Percentiles rank a stretch among this genome's conserved stretches.
These are phyloP conservation scores for Eudyptes chrysolophus DNA, from an alignment of 2,113 vertebrate species.

Conservation along the genomic window DNA sequence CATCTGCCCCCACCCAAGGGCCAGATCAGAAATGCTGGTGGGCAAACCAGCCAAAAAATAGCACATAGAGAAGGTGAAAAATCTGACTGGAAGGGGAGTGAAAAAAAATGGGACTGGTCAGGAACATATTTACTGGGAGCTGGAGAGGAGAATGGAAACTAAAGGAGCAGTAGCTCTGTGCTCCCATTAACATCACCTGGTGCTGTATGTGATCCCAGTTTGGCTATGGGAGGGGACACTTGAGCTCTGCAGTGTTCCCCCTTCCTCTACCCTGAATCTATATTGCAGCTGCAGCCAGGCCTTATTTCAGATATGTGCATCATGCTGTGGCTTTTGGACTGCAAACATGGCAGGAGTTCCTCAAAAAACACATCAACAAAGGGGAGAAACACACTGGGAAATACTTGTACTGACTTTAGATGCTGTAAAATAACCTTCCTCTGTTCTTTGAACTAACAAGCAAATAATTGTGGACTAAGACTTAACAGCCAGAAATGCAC, in stretches of 20 bases:
- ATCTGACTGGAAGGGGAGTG: background rate
- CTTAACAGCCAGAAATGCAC: background rate
- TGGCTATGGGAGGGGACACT: background rate
- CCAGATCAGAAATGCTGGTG: background rate
- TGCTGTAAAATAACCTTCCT: background rate
- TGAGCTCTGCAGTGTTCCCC: background rate
- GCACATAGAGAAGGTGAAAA: background rate
- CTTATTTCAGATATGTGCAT: background rate
- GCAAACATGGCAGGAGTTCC: background rate
- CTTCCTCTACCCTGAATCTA: background rate
- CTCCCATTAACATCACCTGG: background rate
- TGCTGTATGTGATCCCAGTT: background rate
- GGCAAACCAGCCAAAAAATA: background rate
- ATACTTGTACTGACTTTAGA: background rate
- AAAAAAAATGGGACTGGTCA: background rate
- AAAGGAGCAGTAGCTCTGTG: background rate
- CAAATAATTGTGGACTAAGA: background rate
- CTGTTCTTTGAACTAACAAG: background rate
- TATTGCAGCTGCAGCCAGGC: background rate
- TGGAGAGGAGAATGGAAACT: background rate
- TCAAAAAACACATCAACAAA: background rate
- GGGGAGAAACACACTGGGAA: background rate
- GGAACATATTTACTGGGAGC: background rate
- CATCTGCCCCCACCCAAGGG: background rate
- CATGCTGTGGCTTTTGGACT: background rate